These are phyloP conservation scores for Sapajus apella DNA, from an alignment of 2,113 vertebrate genomes.

Conservation along the genomic window DNA sequence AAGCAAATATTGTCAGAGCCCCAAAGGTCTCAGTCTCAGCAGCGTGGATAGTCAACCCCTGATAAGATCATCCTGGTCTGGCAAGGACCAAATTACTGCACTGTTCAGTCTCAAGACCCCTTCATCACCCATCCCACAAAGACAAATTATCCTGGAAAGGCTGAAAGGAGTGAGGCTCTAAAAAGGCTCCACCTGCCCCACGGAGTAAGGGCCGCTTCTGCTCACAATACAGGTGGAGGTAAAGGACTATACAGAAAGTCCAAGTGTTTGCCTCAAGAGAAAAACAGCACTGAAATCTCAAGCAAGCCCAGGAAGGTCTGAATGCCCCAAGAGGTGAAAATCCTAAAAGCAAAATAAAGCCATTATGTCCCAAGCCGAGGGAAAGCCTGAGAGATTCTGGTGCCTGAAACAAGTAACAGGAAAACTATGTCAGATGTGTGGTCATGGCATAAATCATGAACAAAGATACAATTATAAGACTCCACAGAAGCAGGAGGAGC, in stretches of 20 bases:
- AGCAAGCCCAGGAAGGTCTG: not conserved
- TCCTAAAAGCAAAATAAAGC: constrained; percentile 47
- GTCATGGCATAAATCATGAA: constrained; percentile 46
- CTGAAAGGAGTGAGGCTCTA: not conserved
- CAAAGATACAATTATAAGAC: constrained; percentile 50
- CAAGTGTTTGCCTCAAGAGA: not conserved
- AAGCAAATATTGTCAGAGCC: constrained; percentile 74
- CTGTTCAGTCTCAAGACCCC: constrained; percentile 30
- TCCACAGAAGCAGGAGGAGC: not conserved
- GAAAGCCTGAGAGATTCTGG: constrained; percentile 36
- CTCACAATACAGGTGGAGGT: not conserved
- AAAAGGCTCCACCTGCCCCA: not conserved
- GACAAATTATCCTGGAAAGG: constrained; percentile 47
- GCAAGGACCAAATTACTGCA: constrained; percentile 71
- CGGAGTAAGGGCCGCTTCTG: not conserved
- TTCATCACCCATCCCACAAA: constrained; percentile 56
- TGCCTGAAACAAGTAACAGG: constrained; percentile 51
- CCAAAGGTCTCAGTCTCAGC: constrained; percentile 49
- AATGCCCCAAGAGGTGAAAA: not conserved
- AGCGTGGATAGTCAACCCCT: constrained; percentile 59
- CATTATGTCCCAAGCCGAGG: not conserved
- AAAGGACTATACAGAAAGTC: not conserved
- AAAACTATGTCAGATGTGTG: constrained; percentile 51
- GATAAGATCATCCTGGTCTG: constrained; percentile 83
- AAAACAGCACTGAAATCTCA: not conserved